Evolutionary conservation across 2,113 vertebrate species (phyloP), one percentile per base, ranked within the genome.

Genomic region (Strix aluco): DNA sequence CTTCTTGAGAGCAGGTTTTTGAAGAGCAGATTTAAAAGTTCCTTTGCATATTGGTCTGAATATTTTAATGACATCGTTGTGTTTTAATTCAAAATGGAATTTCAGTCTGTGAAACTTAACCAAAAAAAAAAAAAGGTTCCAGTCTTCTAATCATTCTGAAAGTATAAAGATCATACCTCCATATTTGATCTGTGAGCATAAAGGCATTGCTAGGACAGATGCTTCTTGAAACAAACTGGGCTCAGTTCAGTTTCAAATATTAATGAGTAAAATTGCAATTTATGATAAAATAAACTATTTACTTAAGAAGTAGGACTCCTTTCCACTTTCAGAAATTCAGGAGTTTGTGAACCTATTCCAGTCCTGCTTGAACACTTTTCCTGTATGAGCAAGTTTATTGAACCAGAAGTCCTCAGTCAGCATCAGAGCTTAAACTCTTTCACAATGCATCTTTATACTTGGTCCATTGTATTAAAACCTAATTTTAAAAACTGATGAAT

Each of bases 361-460:
- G 19, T 54, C n/a, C 6, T 49, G 8, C 8, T 70, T 0, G 0
- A 81, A 29, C 2, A 2, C 25, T 52, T 91, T 58, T 65, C 36
- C 6, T 52, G 8, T 46, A 32, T 19, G 3, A 86, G 6, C 10
- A 83, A 26, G 26, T 82, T 75, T 59, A 57, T 65, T 36, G 44
- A 75, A 75, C 6, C 1, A 12, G 21, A 91, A 86, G 30, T 44
- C 55, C 92, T 91, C 42, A 40, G 15, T 44, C 14, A 54, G 6
- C 27, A 62, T 89, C 46, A 44, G 21, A 66, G 20, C 73, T 23
- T 66, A 57, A 80, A 62, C 8, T 63, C 30, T 74, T 69, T 69
- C 42, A 75, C 13, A 75, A 11, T 22, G 18, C 4, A 4, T 8
- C 7, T 73, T 74, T 8, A 1, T 57, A 38, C 15, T 54, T 82